phyloP scores from a whole-genome alignment of 2,888 invertebrate species.

The Leptogaster cylindrica region DNA sequence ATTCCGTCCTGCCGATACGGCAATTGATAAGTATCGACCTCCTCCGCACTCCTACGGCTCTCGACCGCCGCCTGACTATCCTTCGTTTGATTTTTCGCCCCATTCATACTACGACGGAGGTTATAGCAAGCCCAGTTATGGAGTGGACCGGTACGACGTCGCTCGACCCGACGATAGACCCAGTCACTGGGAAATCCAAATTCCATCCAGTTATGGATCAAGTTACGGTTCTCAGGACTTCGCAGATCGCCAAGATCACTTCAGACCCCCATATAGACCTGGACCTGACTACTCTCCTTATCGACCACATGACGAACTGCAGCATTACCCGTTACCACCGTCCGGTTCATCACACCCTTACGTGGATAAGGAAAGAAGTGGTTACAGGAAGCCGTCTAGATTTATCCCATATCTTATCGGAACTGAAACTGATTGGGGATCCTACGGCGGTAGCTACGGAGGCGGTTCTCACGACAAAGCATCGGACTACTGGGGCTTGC shows the following conservation, averaged over 20 bases:
- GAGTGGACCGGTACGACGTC: constrained; percentile 58
- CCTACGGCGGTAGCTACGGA: constrained; percentile 70
- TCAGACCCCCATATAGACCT: constrained; percentile 54
- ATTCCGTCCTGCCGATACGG: constrained; percentile 54
- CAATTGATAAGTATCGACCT: constrained; percentile 52
- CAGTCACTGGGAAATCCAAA: constrained; percentile 56
- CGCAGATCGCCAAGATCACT: constrained; percentile 54
- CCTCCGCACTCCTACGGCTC: constrained; percentile 53
- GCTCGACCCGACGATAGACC: constrained; percentile 51
- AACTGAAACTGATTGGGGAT: constrained; percentile 66
- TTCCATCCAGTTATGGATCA: constrained; percentile 55
- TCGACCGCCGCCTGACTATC: constrained; percentile 54
- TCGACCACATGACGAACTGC: constrained; percentile 52
- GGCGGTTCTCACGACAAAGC: constrained; percentile 55
- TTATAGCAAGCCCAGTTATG: constrained; percentile 57
- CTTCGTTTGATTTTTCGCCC: constrained; percentile 57
- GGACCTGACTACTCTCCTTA: constrained; percentile 54
- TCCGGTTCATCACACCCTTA: constrained; percentile 54
- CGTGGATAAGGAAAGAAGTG: constrained; percentile 52
- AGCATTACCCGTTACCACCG: constrained; percentile 43
- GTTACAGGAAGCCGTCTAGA: constrained; percentile 56
- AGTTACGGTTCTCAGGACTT: constrained; percentile 52
- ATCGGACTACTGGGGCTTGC: constrained; percentile 65
- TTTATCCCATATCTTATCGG: constrained; percentile 67
- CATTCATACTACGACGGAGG: constrained; percentile 54